Evolutionary conservation across 2,797 vertebrate genomes (phyloP).

Genomic region (Glyptemys insculpta): DNA sequence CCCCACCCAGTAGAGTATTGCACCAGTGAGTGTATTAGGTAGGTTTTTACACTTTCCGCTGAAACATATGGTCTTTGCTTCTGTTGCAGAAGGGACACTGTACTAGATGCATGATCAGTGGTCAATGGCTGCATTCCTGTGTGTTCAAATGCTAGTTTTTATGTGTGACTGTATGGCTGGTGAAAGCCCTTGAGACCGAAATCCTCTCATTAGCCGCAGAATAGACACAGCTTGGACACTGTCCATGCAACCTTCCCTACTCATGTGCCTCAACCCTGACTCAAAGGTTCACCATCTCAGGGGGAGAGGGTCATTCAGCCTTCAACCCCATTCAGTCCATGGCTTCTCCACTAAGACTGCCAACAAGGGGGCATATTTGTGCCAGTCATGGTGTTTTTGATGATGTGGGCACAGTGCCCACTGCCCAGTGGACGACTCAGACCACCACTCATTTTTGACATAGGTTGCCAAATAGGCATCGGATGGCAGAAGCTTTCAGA

Average conservation of each 20-base stretch:
- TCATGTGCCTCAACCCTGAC: background rate
- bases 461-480: background rate
- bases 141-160: background rate
- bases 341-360: background rate
- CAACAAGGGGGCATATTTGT: background rate
- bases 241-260: background rate
- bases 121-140: accelerated
- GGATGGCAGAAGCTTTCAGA: background rate
- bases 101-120: background rate
- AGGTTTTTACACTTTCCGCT: background rate
- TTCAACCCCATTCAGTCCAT: background rate
- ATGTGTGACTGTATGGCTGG: background rate
- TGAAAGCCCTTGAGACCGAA: background rate
- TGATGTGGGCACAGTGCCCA: background rate
- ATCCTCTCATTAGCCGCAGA: background rate
- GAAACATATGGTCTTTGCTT: accelerated
- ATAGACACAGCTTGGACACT: background rate
- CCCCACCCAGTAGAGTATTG: background rate
- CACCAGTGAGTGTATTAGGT: background rate
- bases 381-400: background rate
- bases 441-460: background rate
- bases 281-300: background rate
- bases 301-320: too few relatives aligned
- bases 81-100: background rate
- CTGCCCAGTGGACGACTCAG: background rate